phyloP scores from a whole-genome alignment of 2,797 vertebrate genomes.

The Diplodus sargus region DNA sequence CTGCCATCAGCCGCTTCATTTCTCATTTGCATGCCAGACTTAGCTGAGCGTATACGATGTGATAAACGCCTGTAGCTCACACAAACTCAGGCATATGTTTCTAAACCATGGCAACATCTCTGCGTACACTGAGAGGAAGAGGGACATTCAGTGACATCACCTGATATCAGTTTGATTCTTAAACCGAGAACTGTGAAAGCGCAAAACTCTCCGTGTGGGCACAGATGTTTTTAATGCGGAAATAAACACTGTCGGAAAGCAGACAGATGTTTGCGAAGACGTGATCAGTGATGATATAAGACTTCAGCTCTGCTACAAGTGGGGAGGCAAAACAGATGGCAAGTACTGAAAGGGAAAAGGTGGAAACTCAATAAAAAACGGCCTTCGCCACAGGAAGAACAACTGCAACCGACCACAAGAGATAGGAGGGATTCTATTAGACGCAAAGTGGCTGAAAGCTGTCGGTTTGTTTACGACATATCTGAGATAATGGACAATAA shows the following conservation, averaged over 20 bases:
- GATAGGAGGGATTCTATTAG: slow-evolving; percentile 5
- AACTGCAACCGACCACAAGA: slow-evolving; percentile 15
- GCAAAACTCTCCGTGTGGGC: background rate
- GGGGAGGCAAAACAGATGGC: slow-evolving; percentile 43
- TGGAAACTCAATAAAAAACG: slow-evolving; percentile 31
- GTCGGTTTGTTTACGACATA: slow-evolving; percentile 13
- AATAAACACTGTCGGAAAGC: slow-evolving; percentile 20
- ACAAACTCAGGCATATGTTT: background rate
- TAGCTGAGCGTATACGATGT: too few species aligned
- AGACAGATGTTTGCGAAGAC: slow-evolving; percentile 41
- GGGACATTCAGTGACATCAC: background rate
- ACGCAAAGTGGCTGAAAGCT: slow-evolving; percentile 24
- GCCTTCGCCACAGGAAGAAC: slow-evolving; percentile 1
- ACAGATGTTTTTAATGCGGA: slow-evolving; percentile 4
- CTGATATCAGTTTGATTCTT: background rate
- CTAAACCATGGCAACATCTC: background rate
- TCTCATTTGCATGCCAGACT: background rate
- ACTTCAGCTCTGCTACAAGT: slow-evolving; percentile 36
- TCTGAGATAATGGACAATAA: slow-evolving; percentile 28
- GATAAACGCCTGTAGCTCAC: too few species aligned
- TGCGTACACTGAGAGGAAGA: background rate
- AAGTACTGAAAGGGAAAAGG: slow-evolving; percentile 25
- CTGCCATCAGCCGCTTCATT: background rate
- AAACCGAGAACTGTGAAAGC: background rate
- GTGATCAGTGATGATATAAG: slow-evolving; percentile 39